These are phyloP conservation scores for Microtus pennsylvanicus DNA, from an alignment of 2,113 vertebrate species.

Conservation along the genomic window DNA sequence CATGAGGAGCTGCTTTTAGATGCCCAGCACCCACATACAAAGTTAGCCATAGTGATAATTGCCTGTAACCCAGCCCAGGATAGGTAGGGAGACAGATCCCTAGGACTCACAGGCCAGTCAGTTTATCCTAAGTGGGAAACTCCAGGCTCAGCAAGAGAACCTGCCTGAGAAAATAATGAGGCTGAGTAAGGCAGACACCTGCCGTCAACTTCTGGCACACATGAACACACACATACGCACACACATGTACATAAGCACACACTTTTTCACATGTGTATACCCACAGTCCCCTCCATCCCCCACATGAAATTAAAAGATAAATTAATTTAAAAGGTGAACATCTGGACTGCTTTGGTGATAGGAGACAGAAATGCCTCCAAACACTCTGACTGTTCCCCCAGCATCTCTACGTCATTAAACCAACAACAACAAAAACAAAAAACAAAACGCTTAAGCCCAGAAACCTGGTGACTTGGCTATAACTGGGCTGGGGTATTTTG, in stretches of 20 bases:
- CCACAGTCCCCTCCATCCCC: neutral
- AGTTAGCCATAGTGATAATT: too few species aligned
- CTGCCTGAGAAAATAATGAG: neutral
- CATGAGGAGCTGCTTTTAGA: too few species aligned
- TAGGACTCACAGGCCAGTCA: neutral
- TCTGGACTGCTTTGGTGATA: neutral
- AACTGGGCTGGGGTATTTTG: neutral
- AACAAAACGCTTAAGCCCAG: neutral
- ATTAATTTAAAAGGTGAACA: neutral
- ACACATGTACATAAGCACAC: neutral
- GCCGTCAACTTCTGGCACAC: neutral
- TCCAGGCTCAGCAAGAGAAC: neutral
- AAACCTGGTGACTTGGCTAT: neutral
- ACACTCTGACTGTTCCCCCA: neutral
- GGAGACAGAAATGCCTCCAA: neutral
- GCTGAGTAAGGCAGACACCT: neutral
- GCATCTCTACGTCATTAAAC: fast-evolving
- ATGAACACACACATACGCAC: neutral
- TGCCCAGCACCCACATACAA: neutral
- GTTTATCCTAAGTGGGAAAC: too few species aligned
- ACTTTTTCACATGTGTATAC: neutral
- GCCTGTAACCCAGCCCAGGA: neutral
- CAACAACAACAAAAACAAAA: too few species aligned
- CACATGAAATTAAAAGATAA: neutral
- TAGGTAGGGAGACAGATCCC: neutral